Evolutionary conservation across 2,888 invertebrate genomes (phyloP).

Genomic region (Drosophila kanekoi): DNA sequence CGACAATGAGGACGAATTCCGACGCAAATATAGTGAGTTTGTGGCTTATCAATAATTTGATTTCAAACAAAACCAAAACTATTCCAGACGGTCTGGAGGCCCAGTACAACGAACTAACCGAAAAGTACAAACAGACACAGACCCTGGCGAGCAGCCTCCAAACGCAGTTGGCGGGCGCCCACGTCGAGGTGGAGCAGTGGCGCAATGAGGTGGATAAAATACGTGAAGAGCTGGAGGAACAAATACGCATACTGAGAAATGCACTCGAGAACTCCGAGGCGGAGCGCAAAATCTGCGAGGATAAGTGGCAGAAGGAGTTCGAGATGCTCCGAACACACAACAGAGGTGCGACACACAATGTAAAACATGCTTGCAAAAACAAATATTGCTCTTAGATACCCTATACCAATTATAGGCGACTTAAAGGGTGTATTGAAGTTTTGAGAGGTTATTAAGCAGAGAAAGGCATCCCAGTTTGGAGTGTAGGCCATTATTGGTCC

Average conservation of each 20-base stretch:
- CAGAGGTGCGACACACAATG: conserved; percentile 81
- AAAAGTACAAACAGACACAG: conserved; percentile 86
- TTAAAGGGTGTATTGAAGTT: neutral
- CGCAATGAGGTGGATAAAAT: conserved; percentile 85
- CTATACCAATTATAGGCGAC: neutral
- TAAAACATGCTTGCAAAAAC: conserved; percentile 3
- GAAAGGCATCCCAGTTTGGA: neutral
- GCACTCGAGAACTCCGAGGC: conserved; percentile 87
- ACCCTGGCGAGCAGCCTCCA: conserved; percentile 82
- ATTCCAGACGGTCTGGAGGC: conserved; percentile 85
- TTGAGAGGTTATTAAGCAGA: neutral
- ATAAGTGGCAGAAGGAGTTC: conserved; percentile 88
- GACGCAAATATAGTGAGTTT: conserved; percentile 81
- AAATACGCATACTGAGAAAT: conserved; percentile 86
- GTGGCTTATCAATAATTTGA: too few species aligned
- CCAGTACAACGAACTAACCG: conserved; percentile 85
- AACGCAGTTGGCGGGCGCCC: conserved; percentile 82
- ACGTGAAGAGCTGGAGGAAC: conserved; percentile 86
- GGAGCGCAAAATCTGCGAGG: conserved; percentile 87
- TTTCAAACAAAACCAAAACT: neutral
- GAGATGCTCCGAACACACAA: conserved; percentile 88
- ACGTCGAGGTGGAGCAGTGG: conserved; percentile 80
- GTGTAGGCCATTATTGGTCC: too few species aligned
- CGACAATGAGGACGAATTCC: conserved; percentile 84
- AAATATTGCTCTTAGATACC: conserved; percentile 13